Base-by-base conservation (phyloP, 2,888 invertebrate genomes). In the Aromia moschata region DNA sequence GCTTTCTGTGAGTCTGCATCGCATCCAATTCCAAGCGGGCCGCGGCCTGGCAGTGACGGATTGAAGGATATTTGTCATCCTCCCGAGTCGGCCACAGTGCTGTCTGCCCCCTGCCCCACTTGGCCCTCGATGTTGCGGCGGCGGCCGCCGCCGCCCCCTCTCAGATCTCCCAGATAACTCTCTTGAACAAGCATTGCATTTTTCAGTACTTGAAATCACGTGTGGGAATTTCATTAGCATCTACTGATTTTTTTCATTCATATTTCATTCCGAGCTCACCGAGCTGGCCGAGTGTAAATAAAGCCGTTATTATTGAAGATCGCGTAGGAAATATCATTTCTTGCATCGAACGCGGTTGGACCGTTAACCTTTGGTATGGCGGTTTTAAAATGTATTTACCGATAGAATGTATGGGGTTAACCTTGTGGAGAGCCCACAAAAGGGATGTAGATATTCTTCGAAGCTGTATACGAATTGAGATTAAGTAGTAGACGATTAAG, bases 21-120 rank as follows among this genome's bases (percentile, higher is more conserved):
- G 80, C 80, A 81, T 81, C 81, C 81, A 81, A 81, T 81, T 81
- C 81, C 80, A 75, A 79, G 79, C 79, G 79, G 79, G 79, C 81
- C 79, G 77, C 78, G 77, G 77, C 77, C 70, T 80, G 87, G 86
- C 87, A 86, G 84, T 87, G 87, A 87, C 86, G 85, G 84, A 87
- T 87, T 84, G 86, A 80, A 82, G 80, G 79, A 82, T 84, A 87
- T 87, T 87, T 86, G 87, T 87, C 87, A 87, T 87, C 86, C 85
- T 84, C 81, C 82, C 81, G 81, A 81, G 78, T 79, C 78, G 78
- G 81, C 79, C 81, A 76, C 80, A 79, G 76, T 79, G 81, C 81
- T 74, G 77, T 77, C 77, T 74, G 64, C 67, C 77, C 75, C 72
- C 72, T 69, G 64, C 73, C 75, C 74, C 68, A 59, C 58, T 65